Base-by-base conservation (phyloP, 1,140 invertebrate species). In the Caenorhabditis briggsae region DNA sequence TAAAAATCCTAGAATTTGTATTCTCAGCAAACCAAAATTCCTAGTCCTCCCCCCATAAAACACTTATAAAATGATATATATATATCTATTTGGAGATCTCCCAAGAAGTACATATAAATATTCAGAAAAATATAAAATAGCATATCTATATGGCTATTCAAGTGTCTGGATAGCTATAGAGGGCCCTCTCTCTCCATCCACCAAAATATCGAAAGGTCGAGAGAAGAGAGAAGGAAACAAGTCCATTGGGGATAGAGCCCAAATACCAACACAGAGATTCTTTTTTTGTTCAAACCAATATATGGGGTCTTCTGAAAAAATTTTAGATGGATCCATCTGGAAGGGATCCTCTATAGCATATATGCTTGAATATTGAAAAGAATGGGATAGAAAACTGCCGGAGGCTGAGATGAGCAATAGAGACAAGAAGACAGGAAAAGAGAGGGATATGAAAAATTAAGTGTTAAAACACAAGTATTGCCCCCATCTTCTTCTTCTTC, bases 371-470 rank as follows among this genome's bases (percentile, higher is more conserved):
- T 53, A n/a, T 58, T 58, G 2, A 18, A 20, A 58, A n/a, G n/a
- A 7, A 58, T 58, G 5, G n/a, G 56, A 58, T 5, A n/a, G 8
- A 58, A 18, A 58, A 58, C 18, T 58, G 8, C 23, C 8, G 9
- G n/a, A 61, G n/a, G 12, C 11, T 25, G 33, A 33, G 33, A 33
- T 33, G 33, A 33, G 33, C 33, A 33, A 33, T 61, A 25, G 23
- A 25, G 20, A 12, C 20, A 7, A 1, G 8, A 11, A 61, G 5
- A 25, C 11, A 25, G 25, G 11, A 25, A 61, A 25, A 12, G 23
- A n/a, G 56, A n/a, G n/a, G n/a, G n/a, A 58, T 18, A 61, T 61
- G 23, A 61, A 61, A 61, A 61, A 61, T 61, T 61, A 61, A 61
- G 59, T 61, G 59, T 61, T 61, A 61, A 61, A 61, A 25, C n/a